These are phyloP conservation scores for Drosophila truncata DNA, from an alignment of 1,140 invertebrate species.

Conservation along the genomic window DNA sequence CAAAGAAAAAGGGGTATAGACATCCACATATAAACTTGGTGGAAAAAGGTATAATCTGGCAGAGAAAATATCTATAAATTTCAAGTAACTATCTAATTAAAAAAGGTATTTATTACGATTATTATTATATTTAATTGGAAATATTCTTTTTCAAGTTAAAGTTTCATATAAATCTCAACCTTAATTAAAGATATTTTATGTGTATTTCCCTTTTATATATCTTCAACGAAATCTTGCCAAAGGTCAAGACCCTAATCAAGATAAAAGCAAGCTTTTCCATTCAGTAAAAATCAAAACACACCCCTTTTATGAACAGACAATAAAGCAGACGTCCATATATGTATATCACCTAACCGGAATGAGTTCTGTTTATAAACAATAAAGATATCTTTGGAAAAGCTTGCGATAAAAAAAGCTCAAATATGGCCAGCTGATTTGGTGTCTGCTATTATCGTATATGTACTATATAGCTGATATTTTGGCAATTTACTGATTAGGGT, in stretches of 20 bases:
- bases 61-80: not conserved
- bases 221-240: not conserved
- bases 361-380: constrained; percentile 25
- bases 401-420: constrained; percentile 30
- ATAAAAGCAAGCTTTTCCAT: not conserved
- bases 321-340: not conserved
- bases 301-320: constrained; percentile 17
- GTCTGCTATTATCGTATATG: no score
- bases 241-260: constrained; percentile 22
- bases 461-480: constrained; percentile 31
- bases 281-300: constrained; percentile 19
- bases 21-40: not conserved
- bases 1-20: not conserved
- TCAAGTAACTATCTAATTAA: no score
- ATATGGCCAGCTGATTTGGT: constrained; percentile 11
- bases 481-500: constrained; percentile 42
- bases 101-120: no score
- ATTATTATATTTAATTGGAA: not conserved
- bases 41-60: no score
- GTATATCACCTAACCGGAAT: not conserved
- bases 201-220: not conserved
- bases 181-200: not conserved
- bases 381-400: constrained; percentile 24
- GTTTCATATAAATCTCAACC: not conserved
- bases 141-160: not conserved